Base-by-base conservation (phyloP, 1,140 invertebrate species). In the Drosophila guanche region DNA sequence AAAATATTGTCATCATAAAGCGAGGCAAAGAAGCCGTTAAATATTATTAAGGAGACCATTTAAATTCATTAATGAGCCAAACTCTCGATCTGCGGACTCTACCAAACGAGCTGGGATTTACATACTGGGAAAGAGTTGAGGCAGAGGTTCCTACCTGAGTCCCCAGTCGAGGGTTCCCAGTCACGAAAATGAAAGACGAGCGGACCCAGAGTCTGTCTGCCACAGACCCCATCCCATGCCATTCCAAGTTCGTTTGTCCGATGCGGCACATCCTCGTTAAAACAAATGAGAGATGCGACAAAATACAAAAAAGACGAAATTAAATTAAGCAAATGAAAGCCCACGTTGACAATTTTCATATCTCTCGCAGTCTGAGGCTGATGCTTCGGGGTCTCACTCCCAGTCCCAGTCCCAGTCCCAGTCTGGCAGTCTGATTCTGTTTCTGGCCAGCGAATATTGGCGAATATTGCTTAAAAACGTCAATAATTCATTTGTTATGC, bases 401-500 rank as follows among this genome's bases (percentile, higher is more conserved):
- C 63, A 60, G 51, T 29, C 47, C 10, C 50, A 51, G 65, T 20
- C 16, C 16, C 63, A 60, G 51, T 29, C 47, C 10, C 50, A 51
- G 65, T 48, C 61, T 41, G 50, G 33, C 33, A 55, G 41, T 59
- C 33, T 16, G 37, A 40, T 57, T 40, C 10, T 60, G 16, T 47
- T 20, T 42, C n/a, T 50, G 60, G 22, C 22, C 40, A 55, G 43
- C 69, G 77, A 65, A 79, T 86, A 90, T 90, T 90, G 71, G 85
- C 62, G 79, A 90, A 89, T 90, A 90, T 90, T 90, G 89, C 89
- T 90, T 90, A 89, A 90, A 90, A 90, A 90, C 86, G 89, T 89
- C 89, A 90, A 90, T 90, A 90, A 90, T 90, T 90, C 89, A 90
- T 90, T 90, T 90, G 89, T 90, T 90, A 90, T 90, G 89, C 81